These are phyloP conservation scores for Thera obeliscata DNA, from an alignment of 2,888 invertebrate species.

Conservation along the genomic window DNA sequence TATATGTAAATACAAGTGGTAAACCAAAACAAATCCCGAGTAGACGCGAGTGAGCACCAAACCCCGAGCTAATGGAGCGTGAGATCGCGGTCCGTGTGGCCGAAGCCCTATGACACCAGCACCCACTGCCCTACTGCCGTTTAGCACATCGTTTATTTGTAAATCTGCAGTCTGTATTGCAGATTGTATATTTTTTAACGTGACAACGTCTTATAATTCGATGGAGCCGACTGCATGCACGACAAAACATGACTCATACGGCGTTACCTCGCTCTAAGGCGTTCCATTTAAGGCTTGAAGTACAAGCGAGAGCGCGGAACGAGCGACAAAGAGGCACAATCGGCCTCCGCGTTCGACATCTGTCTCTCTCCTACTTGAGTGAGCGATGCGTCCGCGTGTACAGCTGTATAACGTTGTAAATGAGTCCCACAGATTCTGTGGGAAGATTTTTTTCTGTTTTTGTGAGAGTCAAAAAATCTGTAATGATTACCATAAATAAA, in stretches of 20 bases:
- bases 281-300: no score
- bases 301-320: no score
- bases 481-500: constrained; percentile 73
- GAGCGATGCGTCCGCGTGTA: no score
- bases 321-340: no score
- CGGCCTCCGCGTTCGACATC: no score
- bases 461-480: constrained; percentile 53
- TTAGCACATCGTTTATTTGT: constrained; percentile 15
- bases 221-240: no score
- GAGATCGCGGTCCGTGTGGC: constrained; percentile 59
- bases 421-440: constrained; percentile 59
- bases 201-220: no score
- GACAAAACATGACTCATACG: no score
- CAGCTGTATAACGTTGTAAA: not conserved
- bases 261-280: no score
- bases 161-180: not conserved
- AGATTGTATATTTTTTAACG: no score
- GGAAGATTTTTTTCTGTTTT: constrained; percentile 63
- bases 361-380: no score
- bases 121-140: constrained; percentile 71
- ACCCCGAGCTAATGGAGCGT: constrained; percentile 57
- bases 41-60: constrained; percentile 24
- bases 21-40: constrained; percentile 12
- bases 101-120: constrained; percentile 61
- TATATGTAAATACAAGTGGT: not conserved